These are phyloP conservation scores for Haemorhous mexicanus DNA, from an alignment of 2,113 vertebrate genomes.

Conservation along the genomic window DNA sequence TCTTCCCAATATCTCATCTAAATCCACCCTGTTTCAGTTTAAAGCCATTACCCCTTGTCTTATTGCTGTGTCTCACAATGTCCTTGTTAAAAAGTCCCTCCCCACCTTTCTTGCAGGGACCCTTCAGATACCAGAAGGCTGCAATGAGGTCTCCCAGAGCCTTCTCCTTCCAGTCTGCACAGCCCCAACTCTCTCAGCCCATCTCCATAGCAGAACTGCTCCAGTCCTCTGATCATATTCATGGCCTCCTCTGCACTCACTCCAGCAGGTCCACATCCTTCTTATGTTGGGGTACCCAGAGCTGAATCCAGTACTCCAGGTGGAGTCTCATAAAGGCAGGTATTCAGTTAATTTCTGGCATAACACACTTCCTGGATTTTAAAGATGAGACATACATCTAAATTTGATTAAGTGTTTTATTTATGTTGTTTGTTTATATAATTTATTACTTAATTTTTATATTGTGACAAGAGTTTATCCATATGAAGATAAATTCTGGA, in stretches of 20 bases:
- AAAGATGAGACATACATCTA: background rate
- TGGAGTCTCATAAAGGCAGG: background rate
- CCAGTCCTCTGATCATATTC: background rate
- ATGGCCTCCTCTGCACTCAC: background rate
- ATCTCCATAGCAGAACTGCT: background rate
- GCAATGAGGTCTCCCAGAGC: background rate
- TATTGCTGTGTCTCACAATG: background rate
- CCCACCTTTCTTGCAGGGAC: background rate
- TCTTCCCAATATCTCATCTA: background rate
- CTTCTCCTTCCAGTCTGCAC: background rate
- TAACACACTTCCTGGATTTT: background rate
- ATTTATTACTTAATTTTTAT: background rate
- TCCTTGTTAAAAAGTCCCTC: background rate
- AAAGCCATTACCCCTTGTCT: background rate
- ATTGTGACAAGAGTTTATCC: background rate
- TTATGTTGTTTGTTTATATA: background rate
- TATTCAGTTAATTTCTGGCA: background rate
- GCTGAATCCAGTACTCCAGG: background rate
- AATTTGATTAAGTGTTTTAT: background rate
- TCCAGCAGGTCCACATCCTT: background rate
- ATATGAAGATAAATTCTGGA: background rate
- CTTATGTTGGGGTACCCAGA: background rate
- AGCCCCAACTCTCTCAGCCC: background rate
- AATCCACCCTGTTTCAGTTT: background rate
- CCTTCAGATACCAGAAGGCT: background rate